Conservation (phyloP, 2,797 vertebrate species). For the Protosalanx chinensis region DNA sequence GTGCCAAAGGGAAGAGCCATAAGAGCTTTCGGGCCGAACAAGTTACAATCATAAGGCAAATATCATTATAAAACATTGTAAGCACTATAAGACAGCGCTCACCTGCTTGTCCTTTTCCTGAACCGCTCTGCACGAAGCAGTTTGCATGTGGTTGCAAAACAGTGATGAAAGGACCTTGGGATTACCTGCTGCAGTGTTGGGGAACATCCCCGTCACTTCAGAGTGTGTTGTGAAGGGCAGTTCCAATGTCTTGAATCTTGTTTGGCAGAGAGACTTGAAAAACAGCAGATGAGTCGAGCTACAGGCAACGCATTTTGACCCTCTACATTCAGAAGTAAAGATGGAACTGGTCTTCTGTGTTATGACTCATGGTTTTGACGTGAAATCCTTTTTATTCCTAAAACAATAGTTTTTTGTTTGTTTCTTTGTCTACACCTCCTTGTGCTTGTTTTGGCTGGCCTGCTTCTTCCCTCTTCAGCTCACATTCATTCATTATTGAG, state of each 20-base stretch:
- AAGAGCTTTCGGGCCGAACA: no score
- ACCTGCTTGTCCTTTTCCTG: slow-evolving; percentile 26
- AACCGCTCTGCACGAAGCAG: slow-evolving; percentile 30
- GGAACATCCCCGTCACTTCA: slow-evolving; percentile 41
- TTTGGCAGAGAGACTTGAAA: no score
- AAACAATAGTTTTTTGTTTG: neutral
- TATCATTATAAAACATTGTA: no score
- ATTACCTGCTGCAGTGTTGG: slow-evolving; percentile 36
- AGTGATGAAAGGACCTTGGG: slow-evolving; percentile 35
- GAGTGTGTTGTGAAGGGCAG: slow-evolving; percentile 45
- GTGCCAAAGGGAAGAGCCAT: no score
- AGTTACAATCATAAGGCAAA: no score
- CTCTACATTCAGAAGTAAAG: no score
- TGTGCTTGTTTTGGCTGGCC: slow-evolving; percentile 30
- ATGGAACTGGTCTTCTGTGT: no score
- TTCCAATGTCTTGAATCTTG: slow-evolving; percentile 23
- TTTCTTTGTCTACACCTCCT: neutral
- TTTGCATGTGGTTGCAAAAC: slow-evolving; percentile 40
- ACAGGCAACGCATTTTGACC: no score
- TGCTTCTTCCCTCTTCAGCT: slow-evolving; percentile 51
- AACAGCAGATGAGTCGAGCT: no score
- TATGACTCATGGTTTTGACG: no score
- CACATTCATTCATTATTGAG: slow-evolving; percentile 52
- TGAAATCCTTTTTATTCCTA: neutral
- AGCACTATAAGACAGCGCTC: slow-evolving; percentile 8